phyloP scores from a whole-genome alignment of 2,113 vertebrate species.

The Dromas ardeola region DNA sequence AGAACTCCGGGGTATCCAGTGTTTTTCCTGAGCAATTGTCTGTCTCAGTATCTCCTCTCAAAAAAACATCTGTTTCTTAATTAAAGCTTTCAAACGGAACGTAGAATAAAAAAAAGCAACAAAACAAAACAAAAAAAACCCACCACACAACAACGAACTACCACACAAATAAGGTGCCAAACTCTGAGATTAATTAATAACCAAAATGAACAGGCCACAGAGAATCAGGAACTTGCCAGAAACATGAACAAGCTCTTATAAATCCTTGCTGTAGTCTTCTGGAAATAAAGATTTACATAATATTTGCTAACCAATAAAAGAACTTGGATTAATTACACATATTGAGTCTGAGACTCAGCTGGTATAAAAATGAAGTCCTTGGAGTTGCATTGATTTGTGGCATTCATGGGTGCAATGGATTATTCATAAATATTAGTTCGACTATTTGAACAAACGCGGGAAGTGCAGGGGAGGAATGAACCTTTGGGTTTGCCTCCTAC shows the following conservation, averaged over 20 bases:
- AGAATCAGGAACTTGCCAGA: neutral
- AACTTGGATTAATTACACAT: neutral
- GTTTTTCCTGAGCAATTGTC: neutral
- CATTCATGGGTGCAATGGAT: neutral
- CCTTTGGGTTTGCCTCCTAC: neutral
- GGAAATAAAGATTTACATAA: neutral
- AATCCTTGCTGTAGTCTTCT: neutral
- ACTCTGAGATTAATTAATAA: neutral
- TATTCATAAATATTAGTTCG: constrained; percentile 50
- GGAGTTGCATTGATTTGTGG: neutral
- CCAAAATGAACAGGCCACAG: neutral
- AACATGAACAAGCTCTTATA: neutral
- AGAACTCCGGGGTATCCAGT: neutral
- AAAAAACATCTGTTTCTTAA: neutral
- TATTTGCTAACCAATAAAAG: neutral
- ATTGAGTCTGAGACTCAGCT: neutral
- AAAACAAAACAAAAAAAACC: neutral
- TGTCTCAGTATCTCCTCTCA: neutral
- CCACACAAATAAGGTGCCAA: neutral
- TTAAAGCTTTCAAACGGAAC: neutral
- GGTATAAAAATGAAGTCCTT: neutral
- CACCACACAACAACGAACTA: neutral
- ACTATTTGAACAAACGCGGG: neutral
- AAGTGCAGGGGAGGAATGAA: neutral
- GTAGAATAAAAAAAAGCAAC: neutral